Percentiles rank a stretch among this genome's conserved stretches.
Conservation (phyloP, 2,113 vertebrate genomes). For the Spilogale gracilis region DNA sequence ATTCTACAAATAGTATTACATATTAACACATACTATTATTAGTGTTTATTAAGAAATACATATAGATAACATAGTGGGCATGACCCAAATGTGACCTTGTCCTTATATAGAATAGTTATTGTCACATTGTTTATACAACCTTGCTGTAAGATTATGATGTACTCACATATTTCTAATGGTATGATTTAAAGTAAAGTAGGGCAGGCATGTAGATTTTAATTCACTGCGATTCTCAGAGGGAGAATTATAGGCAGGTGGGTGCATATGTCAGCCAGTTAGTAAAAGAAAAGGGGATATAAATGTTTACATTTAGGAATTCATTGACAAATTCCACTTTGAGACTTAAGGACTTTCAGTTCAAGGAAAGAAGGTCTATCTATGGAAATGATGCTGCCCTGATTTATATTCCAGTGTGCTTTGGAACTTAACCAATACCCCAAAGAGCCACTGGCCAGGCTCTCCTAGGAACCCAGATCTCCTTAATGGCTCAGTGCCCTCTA, state of each 20-base stretch:
- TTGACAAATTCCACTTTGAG: neutral
- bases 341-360: constrained; percentile 6
- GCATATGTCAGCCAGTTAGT: neutral
- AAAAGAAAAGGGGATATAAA: constrained; percentile 12
- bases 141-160: constrained; percentile 13
- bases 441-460: neutral
- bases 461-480: neutral
- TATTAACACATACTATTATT: neutral
- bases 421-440: neutral
- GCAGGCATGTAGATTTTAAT: neutral
- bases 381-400: neutral
- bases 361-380: neutral
- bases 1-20: neutral
- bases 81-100: neutral
- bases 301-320: constrained; percentile 49
- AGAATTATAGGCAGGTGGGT: constrained; percentile 9
- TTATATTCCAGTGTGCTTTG: neutral
- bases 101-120: neutral
- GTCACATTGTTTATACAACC: neutral
- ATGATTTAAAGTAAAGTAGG: constrained; percentile 57
- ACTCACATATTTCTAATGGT: neutral
- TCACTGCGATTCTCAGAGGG: constrained; percentile 1
- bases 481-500: constrained; percentile 1
- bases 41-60: neutral
- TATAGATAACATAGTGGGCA: neutral